Evolutionary conservation across 2,113 vertebrate species (phyloP).

Genomic region (Anhinga anhinga): DNA sequence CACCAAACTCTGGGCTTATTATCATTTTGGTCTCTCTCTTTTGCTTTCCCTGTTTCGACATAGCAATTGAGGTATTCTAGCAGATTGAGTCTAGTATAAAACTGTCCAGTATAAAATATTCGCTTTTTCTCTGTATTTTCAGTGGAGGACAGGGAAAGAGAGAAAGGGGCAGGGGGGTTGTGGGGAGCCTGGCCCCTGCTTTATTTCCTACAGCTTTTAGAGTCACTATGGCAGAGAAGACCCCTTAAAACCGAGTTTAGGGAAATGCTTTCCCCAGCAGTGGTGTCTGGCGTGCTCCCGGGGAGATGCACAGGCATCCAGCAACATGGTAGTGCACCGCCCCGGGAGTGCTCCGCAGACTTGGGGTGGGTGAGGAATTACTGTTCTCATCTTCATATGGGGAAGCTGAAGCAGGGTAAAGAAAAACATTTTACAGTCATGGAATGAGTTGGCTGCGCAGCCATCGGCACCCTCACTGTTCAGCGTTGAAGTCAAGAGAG

Average conservation of each 20-base stretch:
- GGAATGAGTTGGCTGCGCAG: not conserved
- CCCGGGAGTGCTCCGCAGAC: not conserved
- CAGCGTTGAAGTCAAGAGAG: not conserved
- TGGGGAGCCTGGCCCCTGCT: not conserved
- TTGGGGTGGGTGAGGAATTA: not conserved
- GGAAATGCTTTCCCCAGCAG: not conserved
- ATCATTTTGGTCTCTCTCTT: conserved; percentile 2
- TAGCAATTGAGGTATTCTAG: not conserved
- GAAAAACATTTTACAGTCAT: not conserved
- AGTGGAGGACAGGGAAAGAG: not conserved
- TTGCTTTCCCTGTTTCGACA: not conserved
- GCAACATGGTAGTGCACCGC: rapidly evolving
- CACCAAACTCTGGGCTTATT: not conserved
- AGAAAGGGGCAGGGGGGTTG: not conserved
- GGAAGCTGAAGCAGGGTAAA: not conserved
- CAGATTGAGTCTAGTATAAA: not conserved
- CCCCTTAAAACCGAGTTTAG: not conserved
- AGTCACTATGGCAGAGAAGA: not conserved
- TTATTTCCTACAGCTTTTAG: conserved; percentile 13
- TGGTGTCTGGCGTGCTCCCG: not conserved
- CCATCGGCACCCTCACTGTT: not conserved
- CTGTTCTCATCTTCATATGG: not conserved
- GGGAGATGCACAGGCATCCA: not conserved
- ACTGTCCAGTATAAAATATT: not conserved
- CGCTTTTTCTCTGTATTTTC: not conserved